Evolutionary conservation across 2,113 vertebrate species (phyloP), one percentile per base, ranked within the genome.

Genomic region (Stercorarius parasiticus): DNA sequence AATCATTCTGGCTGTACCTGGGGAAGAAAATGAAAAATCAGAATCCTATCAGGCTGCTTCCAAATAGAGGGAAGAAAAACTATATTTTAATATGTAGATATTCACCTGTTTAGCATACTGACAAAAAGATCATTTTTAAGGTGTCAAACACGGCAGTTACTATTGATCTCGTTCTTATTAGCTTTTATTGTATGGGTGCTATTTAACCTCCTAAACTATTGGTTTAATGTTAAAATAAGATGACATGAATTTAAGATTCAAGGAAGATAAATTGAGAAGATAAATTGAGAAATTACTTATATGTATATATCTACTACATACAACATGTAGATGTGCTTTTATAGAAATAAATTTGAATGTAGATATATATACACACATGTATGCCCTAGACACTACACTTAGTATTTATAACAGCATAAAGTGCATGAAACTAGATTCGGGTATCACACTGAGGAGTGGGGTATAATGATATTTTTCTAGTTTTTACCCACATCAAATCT

Each of bases 71-170:
- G 72, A 92, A 96, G 55, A 79, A 85, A 97, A 95, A 52, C 25
- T 88, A 50, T 93, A 92, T 97, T 98, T 97, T 93, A 94, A 91
- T 92, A 72, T 61, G 78, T 86, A 97, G 97, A 96, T 93, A 92
- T 93, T 97, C 94, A 97, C 62, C 62, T 98, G 64, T 82, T 96
- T 86, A 94, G 29, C 36, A 83, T 92, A 92, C 58, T 95, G 92
- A 94, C 56, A 96, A 78, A 97, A 97, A 95, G 29, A 90, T 87
- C n/a, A 65, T 94, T 91, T 97, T 94, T 93, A 96, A 97, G 56
- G 91, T 82, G 64, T 73, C 38, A 93, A 56, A 71, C 43, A 30
- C 34, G 40, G 25, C 52, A 80, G 45, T 91, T 97, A 95, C 73
- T 97, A 91, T 40, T 91, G 67, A 97, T 91, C 59, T 87, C 91